phyloP scores from a whole-genome alignment of 2,888 invertebrate genomes.

The Diaprepes abbreviatus region DNA sequence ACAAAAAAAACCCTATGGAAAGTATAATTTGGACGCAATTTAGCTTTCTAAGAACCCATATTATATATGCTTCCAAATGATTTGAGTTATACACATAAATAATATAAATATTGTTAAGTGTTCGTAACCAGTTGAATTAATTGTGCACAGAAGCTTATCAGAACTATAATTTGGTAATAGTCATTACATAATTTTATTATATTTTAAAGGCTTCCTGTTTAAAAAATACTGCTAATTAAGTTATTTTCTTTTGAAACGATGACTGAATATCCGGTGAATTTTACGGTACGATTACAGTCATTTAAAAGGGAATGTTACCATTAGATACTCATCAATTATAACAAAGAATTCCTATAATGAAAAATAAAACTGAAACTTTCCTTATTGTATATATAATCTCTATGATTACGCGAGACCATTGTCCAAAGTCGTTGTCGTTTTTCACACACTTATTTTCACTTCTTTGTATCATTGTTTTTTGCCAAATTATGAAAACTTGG shows the following conservation, averaged over 20 bases:
- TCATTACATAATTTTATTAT: slow-evolving; percentile 8
- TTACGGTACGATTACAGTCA: not conserved
- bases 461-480: not conserved
- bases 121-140: not conserved
- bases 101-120: slow-evolving; percentile 2
- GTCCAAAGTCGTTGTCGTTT: slow-evolving; percentile 6
- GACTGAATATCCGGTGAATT: not conserved
- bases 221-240: slow-evolving; percentile 9
- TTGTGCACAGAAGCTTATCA: not conserved
- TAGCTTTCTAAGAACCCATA: no score
- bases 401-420: slow-evolving; percentile 2
- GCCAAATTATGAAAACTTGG: no score
- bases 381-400: slow-evolving; percentile 10
- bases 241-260: slow-evolving; percentile 7
- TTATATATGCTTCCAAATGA: no score
- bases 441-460: slow-evolving; percentile 16
- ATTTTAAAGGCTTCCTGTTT: not conserved
- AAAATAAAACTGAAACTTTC: slow-evolving; percentile 10
- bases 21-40: no score
- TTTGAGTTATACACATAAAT: not conserved
- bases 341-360: slow-evolving; percentile 8
- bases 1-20: no score
- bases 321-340: slow-evolving; percentile 6
- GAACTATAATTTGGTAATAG: not conserved
- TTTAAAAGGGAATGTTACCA: slow-evolving; percentile 16